Evolutionary conservation across 1,140 invertebrate genomes (phyloP).

Genomic region (Mylabris phalerata): DNA sequence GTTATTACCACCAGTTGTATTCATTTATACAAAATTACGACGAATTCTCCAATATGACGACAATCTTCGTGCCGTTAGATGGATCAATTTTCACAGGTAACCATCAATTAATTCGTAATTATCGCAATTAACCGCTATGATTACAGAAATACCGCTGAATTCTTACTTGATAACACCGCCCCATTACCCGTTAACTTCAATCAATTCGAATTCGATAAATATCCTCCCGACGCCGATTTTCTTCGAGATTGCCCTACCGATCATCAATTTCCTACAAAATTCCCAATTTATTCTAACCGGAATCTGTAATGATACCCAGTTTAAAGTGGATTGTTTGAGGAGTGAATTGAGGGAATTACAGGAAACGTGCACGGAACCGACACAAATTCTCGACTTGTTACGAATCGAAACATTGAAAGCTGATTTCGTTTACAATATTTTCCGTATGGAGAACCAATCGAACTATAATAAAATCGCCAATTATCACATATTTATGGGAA

Average conservation of each 20-base stretch:
- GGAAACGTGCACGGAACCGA: conserved; percentile 1
- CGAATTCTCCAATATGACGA: not conserved
- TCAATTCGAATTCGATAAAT: conserved; percentile 10
- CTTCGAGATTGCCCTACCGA: conserved; percentile 29
- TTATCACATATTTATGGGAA: conserved; percentile 31
- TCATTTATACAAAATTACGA: not conserved
- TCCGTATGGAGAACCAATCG: conserved; percentile 11
- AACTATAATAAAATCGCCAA: conserved; percentile 23
- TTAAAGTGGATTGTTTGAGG: conserved; percentile 31
- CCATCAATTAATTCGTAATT: not conserved
- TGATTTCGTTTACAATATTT: conserved; percentile 34
- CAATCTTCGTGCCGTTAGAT: conserved; percentile 31
- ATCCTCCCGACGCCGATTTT: conserved; percentile 29
- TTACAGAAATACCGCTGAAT: conserved; percentile 31
- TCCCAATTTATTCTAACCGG: conserved; percentile 13
- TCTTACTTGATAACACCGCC: conserved; percentile 28
- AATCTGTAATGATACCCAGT: conserved; percentile 31
- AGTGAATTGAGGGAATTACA: conserved; percentile 15
- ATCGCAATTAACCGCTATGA: not conserved
- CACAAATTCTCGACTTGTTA: conserved; percentile 22
- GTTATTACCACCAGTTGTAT: not conserved
- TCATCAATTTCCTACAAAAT: conserved; percentile 25
- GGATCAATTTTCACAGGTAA: conserved; percentile 26
- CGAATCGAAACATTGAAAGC: conserved; percentile 29
- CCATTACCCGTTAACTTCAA: conserved; percentile 5